phyloP scores from a whole-genome alignment of 1,140 invertebrate genomes.

The Pseudoatta argentina region DNA sequence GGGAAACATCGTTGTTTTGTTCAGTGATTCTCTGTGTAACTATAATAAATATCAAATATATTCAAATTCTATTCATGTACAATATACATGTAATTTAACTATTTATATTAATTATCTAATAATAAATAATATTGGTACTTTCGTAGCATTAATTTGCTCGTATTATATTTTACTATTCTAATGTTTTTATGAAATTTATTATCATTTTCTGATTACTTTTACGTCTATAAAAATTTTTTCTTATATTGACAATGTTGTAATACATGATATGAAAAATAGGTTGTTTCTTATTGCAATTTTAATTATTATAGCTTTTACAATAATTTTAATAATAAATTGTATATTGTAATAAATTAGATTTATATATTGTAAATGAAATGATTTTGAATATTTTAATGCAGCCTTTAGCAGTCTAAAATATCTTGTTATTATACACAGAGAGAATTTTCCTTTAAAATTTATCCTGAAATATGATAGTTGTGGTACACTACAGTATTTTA shows the following conservation, averaged over 20 bases:
- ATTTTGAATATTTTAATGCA: not conserved
- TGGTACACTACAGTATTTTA: too few species aligned
- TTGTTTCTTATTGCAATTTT: not conserved
- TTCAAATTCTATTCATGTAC: not conserved
- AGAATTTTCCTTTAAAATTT: too few species aligned
- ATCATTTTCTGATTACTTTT: not conserved
- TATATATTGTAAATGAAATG: not conserved
- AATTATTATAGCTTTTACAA: not conserved
- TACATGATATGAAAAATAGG: not conserved
- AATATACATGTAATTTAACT: not conserved
- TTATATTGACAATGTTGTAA: not conserved
- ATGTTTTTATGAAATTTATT: not conserved
- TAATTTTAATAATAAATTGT: not conserved
- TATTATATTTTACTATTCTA: not conserved
- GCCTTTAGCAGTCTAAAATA: not conserved
- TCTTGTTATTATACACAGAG: not conserved
- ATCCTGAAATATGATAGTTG: too few species aligned
- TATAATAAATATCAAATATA: not conserved
- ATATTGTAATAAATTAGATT: not conserved
- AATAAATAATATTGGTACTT: not conserved
- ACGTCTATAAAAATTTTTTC: not conserved
- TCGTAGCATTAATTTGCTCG: not conserved
- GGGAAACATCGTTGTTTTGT: not conserved
- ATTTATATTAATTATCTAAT: not conserved
- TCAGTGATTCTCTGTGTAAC: constrained; percentile 7